Base-by-base conservation (phyloP, 2,113 vertebrate species). In the Semicossyphus pulcher region DNA sequence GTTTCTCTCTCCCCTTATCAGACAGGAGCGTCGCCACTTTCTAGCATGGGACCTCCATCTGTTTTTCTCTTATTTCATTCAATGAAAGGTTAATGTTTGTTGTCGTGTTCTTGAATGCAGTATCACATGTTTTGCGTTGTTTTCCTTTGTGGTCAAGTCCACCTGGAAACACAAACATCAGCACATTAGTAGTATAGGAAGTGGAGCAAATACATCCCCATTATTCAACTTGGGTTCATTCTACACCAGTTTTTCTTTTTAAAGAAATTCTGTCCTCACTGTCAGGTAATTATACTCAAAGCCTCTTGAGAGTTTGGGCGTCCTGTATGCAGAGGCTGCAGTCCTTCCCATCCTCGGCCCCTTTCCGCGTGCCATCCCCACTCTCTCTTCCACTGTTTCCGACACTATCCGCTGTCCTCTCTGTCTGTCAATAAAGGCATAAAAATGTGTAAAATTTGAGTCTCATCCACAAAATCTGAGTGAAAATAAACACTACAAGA, bases 1-100 rank as follows among this genome's bases (percentile, higher is more conserved):
- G 51, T 63, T 72, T 64, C 72, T 61, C 28, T 20, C 36, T 39
- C 51, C 61, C 57, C n/a, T 65, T 54, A 72, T 75, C 60, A 62
- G 31, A 64, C 39, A 37, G 26, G 54, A 79, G 18, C 41, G 9
- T 74, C 20, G 41, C 54, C 74, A 25, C 37, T 31, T 20, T 20
- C 37, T n/a, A 28, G 10, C 54, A 39, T 14, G 32, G 23, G 45
- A 58, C 39, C 41, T 18, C 23, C 36, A 42, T 51, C 31, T 26
- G 29, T 49, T 53, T 48, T 18, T 4, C 16, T n/a, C 31, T 51
- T 18, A 21, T 44, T 68, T 68, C 11, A 28, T 15, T 20, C 25
- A 5, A 28, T 73, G 8, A 54, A 53, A 54, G 47, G 29, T 51
- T 49, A 18, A 28, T 26, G 20, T 28, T 62, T 57, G 10, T 47